Percentiles rank a stretch among this genome's conserved stretches.
phyloP scores from a whole-genome alignment of 2,113 vertebrate genomes.

The Nematolebias whitei region DNA sequence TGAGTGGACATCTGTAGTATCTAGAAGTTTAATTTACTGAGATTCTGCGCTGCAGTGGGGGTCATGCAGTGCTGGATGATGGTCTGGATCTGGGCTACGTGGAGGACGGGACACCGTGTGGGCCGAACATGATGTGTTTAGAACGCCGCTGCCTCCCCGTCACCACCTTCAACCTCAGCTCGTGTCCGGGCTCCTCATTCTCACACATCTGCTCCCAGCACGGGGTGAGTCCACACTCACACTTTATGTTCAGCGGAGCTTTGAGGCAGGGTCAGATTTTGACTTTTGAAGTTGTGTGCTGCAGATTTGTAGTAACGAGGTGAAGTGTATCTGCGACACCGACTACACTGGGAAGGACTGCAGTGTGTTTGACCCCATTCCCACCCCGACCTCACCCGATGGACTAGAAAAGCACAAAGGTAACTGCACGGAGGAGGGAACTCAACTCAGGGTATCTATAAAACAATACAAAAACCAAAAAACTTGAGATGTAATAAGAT shows the following conservation, averaged over 20 bases:
- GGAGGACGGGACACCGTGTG: conserved; percentile 93
- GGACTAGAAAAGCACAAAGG: conserved; percentile 87
- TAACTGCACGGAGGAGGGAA: conserved; percentile 45
- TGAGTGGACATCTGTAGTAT: no score
- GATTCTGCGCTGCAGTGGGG: conserved; percentile 78
- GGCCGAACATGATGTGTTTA: conserved; percentile 96
- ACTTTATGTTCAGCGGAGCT: not conserved
- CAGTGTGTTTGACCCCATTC: conserved; percentile 91
- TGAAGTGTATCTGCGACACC: conserved; percentile 92
- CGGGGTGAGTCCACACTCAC: conserved; percentile 81
- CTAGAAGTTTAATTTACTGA: not conserved
- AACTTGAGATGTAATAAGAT: no score
- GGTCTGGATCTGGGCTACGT: conserved; percentile 94
- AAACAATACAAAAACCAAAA: not conserved
- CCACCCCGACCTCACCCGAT: conserved; percentile 83
- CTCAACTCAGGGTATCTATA: not conserved
- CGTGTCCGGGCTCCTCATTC: conserved; percentile 87
- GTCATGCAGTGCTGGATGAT: conserved; percentile 91
- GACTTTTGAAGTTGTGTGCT: not conserved
- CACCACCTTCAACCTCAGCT: conserved; percentile 92
- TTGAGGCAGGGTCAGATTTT: not conserved
- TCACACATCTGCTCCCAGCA: conserved; percentile 90
- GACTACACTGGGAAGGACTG: conserved; percentile 97
- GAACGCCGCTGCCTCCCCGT: conserved; percentile 90
- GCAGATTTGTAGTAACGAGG: conserved; percentile 93